These are phyloP conservation scores for Aphelinus certus DNA, from an alignment of 1,140 invertebrate genomes.

Conservation along the genomic window DNA sequence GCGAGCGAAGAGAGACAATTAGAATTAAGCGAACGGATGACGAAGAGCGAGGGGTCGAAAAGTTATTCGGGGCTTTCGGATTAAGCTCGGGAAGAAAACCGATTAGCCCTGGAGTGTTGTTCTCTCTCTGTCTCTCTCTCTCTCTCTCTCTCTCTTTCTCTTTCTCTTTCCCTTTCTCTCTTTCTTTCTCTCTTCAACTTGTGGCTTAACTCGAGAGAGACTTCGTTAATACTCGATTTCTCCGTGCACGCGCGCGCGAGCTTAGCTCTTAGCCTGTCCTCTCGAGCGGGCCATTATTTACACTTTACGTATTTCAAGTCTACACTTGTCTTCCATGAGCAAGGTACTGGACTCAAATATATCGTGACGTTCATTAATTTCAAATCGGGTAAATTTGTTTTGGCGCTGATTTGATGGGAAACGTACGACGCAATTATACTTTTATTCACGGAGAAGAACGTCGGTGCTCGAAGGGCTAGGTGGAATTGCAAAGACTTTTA, in stretches of 20 bases:
- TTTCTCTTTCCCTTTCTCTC: not conserved
- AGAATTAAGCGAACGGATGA: conserved; percentile 28
- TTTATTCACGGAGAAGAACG: no score
- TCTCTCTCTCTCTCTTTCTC: no score
- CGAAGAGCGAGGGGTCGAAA: not conserved
- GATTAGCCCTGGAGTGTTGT: conserved; percentile 11
- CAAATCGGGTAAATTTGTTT: no score
- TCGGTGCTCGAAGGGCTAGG: no score
- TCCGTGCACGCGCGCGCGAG: not conserved
- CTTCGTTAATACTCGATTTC: conserved; percentile 39
- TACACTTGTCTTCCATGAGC: no score
- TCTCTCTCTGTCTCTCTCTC: no score
- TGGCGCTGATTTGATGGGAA: no score
- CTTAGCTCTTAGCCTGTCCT: not conserved
- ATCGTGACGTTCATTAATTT: no score
- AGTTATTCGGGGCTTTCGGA: conserved; percentile 27
- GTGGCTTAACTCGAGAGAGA: conserved; percentile 13
- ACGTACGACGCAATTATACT: no score
- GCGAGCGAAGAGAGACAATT: conserved; percentile 21
- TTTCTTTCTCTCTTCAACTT: conserved; percentile 11
- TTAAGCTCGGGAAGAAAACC: conserved; percentile 12
- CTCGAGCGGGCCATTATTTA: conserved; percentile 8
- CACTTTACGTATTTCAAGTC: no score
- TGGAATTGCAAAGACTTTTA: no score
- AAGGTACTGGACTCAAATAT: no score